Evolutionary conservation across 2,113 vertebrate genomes (phyloP).

Genomic region (Phrynosoma platyrhinos): DNA sequence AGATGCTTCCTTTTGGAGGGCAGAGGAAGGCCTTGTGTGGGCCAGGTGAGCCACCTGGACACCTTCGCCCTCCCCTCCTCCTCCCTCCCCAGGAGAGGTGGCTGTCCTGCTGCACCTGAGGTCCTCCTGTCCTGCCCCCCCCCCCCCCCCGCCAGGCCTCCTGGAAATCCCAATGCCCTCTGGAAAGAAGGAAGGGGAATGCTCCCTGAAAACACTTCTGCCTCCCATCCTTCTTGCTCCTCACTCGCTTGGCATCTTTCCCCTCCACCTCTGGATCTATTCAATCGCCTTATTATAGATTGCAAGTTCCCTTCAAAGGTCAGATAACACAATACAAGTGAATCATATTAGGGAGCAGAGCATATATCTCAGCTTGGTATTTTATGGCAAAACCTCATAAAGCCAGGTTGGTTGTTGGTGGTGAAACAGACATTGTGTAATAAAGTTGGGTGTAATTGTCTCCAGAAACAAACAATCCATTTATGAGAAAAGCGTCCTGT

Average conservation of each 20-base stretch:
- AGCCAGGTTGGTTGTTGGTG: constrained; percentile 70
- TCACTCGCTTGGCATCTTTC: background rate
- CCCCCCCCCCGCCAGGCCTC: no score
- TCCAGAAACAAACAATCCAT: constrained; percentile 77
- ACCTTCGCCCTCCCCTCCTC: no score
- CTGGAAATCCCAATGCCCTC: no score
- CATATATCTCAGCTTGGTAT: constrained; percentile 66
- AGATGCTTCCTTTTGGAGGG: no score
- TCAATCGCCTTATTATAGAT: constrained; percentile 52
- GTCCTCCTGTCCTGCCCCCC: no score
- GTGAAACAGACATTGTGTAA: constrained; percentile 60
- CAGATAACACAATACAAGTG: constrained; percentile 71
- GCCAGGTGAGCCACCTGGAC: no score
- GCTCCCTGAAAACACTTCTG: no score
- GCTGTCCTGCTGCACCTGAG: no score
- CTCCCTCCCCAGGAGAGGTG: no score
- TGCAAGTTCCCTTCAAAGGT: constrained; percentile 70
- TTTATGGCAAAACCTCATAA: constrained; percentile 77
- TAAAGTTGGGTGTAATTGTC: constrained; percentile 69
- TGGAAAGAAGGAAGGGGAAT: no score
- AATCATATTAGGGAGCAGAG: constrained; percentile 70
- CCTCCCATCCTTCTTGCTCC: background rate
- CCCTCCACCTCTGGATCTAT: constrained; percentile 46
- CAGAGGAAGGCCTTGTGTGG: no score
- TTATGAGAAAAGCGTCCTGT: constrained; percentile 63